Evolutionary conservation across 1,140 invertebrate genomes (phyloP), one percentile per base, ranked within the genome.

Genomic region (Drosophila trapezifrons): DNA sequence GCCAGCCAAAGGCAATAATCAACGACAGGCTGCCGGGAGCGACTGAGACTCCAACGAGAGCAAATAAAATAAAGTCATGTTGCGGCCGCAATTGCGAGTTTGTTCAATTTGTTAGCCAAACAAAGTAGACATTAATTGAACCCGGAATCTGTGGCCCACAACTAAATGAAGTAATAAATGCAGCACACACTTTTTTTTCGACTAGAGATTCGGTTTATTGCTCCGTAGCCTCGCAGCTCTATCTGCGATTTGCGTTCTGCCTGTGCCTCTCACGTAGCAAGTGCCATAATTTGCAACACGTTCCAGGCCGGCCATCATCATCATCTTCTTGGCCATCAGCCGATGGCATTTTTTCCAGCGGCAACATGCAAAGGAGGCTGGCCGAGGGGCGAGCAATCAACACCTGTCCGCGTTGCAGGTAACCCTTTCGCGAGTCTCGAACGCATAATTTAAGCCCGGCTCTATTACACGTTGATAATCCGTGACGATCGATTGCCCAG

Each of bases 231-330:
- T 7, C 27, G 27, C 10, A 17, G n/a, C 22, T 37, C 52, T 51
- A 66, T 58, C 55, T 64, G 35, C 46, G 60, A 40, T 45, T 70
- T 62, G 46, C 52, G 45, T 37, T 56, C 45, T 71, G 56, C 56
- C 47, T 54, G 32, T 20, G 32, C 32, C 13, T n/a, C 51, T 76
- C 85, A 89, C 85, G 85, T 85, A 81, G 71, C 58, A 87, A 62
- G 64, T 76, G 67, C 75, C 78, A 90, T 89, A 89, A 89, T 89
- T 89, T 90, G 80, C 85, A 76, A 78, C 80, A 90, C 85, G 85
- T 85, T 81, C 64, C 54, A 46, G 67, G 46, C 58, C 59, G 35
- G 43, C 69, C 55, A 35, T 38, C 75, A 74, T 62, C 70, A 17
- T 60, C 56, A 42, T 78, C 57, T 37, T 37, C 58, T 45, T 38